Conservation (phyloP, 2,113 vertebrate genomes). For the Lanius collurio region DNA sequence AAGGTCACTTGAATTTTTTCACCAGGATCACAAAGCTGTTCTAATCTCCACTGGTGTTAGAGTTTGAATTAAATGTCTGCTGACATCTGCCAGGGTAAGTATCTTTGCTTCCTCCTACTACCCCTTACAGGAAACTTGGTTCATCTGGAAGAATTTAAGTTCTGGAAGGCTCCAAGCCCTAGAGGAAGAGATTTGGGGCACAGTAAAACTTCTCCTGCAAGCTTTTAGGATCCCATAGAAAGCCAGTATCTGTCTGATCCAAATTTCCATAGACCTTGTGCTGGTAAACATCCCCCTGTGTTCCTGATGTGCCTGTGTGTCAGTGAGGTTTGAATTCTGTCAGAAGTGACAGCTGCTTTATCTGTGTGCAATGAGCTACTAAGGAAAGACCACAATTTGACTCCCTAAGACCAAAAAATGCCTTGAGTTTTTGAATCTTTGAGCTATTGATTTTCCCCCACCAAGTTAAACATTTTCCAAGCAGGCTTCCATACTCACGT, state of each 20-base stretch:
- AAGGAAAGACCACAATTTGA: neutral
- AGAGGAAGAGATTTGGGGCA: neutral
- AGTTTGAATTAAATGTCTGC: slow-evolving; percentile 50
- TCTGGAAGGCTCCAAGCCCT: neutral
- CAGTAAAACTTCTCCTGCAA: neutral
- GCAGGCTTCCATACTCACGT: neutral
- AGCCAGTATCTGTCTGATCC: neutral
- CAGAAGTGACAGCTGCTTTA: neutral
- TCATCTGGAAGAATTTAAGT: neutral
- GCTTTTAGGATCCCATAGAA: neutral
- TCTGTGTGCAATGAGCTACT: neutral
- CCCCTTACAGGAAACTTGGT: neutral
- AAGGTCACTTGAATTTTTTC: neutral
- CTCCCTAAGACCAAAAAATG: neutral
- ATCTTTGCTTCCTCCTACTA: neutral
- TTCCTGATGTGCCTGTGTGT: neutral
- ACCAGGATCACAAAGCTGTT: slow-evolving; percentile 27
- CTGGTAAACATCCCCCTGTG: neutral
- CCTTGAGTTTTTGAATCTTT: neutral
- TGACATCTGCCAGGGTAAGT: slow-evolving; percentile 26
- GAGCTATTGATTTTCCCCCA: accelerated
- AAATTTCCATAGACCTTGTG: neutral
- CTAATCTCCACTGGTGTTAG: slow-evolving; percentile 1
- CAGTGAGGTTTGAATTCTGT: neutral
- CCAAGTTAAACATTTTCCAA: neutral